phyloP scores from a whole-genome alignment of 2,888 invertebrate species.

The Caradrina kadenii region DNA sequence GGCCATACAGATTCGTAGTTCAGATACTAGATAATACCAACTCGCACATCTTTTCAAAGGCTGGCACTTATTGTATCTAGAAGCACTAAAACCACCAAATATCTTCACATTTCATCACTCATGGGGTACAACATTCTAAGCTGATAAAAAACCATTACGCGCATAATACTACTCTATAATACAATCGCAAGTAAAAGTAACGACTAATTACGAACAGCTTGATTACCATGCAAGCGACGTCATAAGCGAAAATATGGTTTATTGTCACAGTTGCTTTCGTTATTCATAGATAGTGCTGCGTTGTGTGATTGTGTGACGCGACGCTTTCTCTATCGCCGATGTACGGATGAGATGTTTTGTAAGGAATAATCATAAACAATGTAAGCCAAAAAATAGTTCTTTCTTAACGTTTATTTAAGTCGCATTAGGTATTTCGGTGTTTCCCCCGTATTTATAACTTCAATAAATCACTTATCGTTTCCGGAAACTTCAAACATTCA shows the following conservation, averaged over 20 bases:
- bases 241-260: constrained; percentile 35
- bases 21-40: background rate
- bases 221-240: constrained; percentile 28
- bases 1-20: background rate
- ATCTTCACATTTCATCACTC: background rate
- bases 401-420: background rate
- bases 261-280: constrained; percentile 38
- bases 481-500: background rate
- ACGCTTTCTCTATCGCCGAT: constrained; percentile 31
- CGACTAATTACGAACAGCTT: constrained; percentile 31
- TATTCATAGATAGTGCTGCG: constrained; percentile 39
- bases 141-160: constrained; percentile 28
- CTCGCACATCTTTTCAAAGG: background rate
- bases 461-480: constrained; percentile 3
- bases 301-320: constrained; percentile 8
- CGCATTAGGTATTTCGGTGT: background rate
- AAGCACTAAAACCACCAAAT: background rate
- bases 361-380: background rate
- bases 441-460: constrained; percentile 5
- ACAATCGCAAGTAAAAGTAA: constrained; percentile 46
- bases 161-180: constrained; percentile 31
- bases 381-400: background rate
- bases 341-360: constrained; percentile 4
- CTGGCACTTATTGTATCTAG: background rate
- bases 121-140: background rate